Conservation (phyloP, 2,113 vertebrate species). For the Synodontis membranacea region DNA sequence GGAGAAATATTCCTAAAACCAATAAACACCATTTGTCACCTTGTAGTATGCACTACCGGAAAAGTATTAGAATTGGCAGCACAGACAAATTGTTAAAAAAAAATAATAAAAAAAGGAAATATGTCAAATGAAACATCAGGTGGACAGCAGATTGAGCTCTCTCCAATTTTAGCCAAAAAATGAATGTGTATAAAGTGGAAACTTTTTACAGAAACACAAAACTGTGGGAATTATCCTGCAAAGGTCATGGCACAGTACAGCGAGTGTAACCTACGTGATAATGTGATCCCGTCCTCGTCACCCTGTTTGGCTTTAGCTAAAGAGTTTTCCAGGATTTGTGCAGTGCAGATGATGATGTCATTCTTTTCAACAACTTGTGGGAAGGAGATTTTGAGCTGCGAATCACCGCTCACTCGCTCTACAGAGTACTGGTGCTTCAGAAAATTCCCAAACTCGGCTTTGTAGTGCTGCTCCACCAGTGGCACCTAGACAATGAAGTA, state of each 20-base stretch:
- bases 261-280: constrained; percentile 77
- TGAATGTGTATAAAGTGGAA: not conserved
- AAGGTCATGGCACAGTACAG: not conserved
- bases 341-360: constrained; percentile 94
- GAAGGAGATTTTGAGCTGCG: constrained; percentile 91
- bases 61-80: constrained; percentile 50
- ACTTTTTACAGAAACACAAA: not conserved
- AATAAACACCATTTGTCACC: constrained; percentile 79
- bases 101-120: constrained; percentile 70
- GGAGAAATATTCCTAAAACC: constrained; percentile 43
- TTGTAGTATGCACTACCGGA: constrained; percentile 68
- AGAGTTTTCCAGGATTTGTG: constrained; percentile 93
- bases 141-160: constrained; percentile 54
- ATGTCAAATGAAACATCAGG: constrained; percentile 63
- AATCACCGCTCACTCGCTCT: constrained; percentile 85
- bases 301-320: constrained; percentile 74
- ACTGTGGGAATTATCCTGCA: not conserved
- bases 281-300: constrained; percentile 80
- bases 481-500: constrained; percentile 76
- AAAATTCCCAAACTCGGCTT: constrained; percentile 80
- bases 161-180: constrained; percentile 54
- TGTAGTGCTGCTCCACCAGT: constrained; percentile 89
- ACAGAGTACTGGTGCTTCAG: constrained; percentile 80
- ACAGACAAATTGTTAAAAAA: constrained; percentile 31
- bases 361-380: constrained; percentile 79